A percentile compares a stretch with the other conserved stretches of the same genome.
Evolutionary conservation across 2,888 invertebrate species (phyloP).

Genomic region (Scaptomyza flava): DNA sequence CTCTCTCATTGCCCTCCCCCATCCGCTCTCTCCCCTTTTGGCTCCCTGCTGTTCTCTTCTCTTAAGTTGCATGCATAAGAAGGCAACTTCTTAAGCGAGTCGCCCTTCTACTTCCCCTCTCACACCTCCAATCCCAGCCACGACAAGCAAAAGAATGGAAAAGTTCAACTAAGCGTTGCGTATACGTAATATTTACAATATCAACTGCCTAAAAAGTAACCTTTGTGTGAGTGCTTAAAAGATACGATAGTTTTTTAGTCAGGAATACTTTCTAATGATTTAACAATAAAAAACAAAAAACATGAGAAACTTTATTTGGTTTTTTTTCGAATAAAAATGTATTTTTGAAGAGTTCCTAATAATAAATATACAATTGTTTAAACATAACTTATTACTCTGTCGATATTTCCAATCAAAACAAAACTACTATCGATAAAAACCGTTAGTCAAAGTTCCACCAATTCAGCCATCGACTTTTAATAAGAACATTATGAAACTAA

Average conservation of each 20-base stretch:
- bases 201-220: conserved; percentile 14
- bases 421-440: background rate
- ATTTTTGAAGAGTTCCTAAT: too few species aligned
- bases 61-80: conserved; percentile 62
- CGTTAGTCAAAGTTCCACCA: background rate
- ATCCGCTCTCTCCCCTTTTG: too few species aligned
- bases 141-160: background rate
- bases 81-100: conserved; percentile 43
- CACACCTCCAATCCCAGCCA: background rate
- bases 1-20: background rate
- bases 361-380: too few species aligned
- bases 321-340: too few species aligned
- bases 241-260: too few species aligned
- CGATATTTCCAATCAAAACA: too few species aligned
- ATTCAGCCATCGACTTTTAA: too few species aligned
- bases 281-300: too few species aligned
- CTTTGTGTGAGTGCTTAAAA: background rate
- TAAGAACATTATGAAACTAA: too few species aligned
- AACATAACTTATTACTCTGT: too few species aligned
- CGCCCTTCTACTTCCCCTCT: background rate
- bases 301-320: too few species aligned
- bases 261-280: too few species aligned
- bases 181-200: conserved; percentile 49
- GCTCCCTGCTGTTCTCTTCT: background rate
- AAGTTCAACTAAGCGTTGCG: conserved; percentile 30